Conservation (phyloP, 2,797 vertebrate genomes). For the Hydrocynus forskahlii region DNA sequence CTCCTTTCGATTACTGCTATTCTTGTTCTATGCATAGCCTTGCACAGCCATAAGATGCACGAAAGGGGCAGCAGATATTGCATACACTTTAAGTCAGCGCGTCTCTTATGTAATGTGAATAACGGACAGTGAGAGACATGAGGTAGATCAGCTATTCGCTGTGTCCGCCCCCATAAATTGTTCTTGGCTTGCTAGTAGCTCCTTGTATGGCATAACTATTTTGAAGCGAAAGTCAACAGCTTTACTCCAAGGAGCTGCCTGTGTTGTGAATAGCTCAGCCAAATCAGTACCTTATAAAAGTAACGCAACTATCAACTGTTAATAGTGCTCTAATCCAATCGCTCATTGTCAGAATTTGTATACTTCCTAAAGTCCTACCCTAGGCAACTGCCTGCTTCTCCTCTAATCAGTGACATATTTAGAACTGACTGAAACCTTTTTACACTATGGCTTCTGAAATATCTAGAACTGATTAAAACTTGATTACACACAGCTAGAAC, state of each 20-base stretch:
- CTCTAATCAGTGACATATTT: too few relatives aligned
- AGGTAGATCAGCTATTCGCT: conserved; percentile 61
- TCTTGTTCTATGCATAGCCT: not conserved
- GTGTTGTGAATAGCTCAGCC: not conserved
- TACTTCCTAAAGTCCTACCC: too few relatives aligned
- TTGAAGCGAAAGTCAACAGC: conserved; percentile 5
- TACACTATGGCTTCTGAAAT: too few relatives aligned
- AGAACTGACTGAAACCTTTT: too few relatives aligned
- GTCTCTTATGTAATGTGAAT: conserved; percentile 68
- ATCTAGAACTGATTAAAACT: too few relatives aligned
- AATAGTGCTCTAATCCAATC: too few relatives aligned
- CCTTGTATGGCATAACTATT: conserved; percentile 57
- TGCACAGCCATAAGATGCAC: not conserved
- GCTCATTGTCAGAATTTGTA: too few relatives aligned
- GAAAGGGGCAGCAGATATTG: not conserved
- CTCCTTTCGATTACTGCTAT: not conserved
- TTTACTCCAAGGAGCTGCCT: not conserved
- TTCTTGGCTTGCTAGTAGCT: conserved; percentile 59
- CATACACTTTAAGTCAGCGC: not conserved
- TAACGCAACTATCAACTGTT: too few relatives aligned
- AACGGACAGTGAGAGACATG: conserved; percentile 60
- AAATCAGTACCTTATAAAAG: too few relatives aligned
- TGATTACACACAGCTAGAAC: too few relatives aligned
- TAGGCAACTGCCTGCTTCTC: too few relatives aligned
- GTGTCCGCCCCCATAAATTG: conserved; percentile 65